Base-by-base conservation (phyloP, 2,888 invertebrate species). In the Scaptomyza cyrtandrae region DNA sequence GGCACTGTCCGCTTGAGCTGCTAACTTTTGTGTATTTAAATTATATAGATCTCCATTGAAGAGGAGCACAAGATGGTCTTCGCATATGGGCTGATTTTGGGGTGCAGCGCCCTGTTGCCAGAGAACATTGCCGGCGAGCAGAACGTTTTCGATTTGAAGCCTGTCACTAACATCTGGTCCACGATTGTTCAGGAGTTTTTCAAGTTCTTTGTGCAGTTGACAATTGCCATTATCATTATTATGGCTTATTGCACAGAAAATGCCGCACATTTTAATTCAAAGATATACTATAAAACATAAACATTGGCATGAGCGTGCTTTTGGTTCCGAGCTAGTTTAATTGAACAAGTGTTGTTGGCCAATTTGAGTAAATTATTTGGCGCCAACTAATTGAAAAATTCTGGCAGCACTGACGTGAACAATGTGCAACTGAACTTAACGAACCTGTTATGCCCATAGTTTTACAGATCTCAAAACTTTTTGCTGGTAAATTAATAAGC, bases 1-100 rank as follows among this genome's bases (percentile, higher is more conserved):
- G 1, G 55, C 44, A 14, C 76, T 86, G 50, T 85, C 85, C 1
- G 86, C 66, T 27, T 78, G 68, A 39, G 54, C 74, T 16, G 89
- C 75, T 89, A 93, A 91, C 33, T 93, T 90, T 9, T 54, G 6
- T 1, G 49, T 27, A 27, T 64, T 59, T 78, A 93, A 71, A 41
- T 93, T 94, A 92, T 96, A 98, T 75, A 97, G 94, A 92, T 99
- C 98, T 31, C 98, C 98, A 93, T 98, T 98, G 93, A 96, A 98
- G 24, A 98, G 91, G 59, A 98, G 93, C 57, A 95, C 90, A 71
- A 96, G 95, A 27, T 93, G 93, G 39, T 93, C 90, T 10, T 92
- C 91, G 90, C 94, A 93, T 29, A 94, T 56, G 0, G 98, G 98
- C 90, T 98, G 98, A 33, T 86, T 79, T 3, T 93, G 93, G 3